Percentiles rank a stretch among this genome's conserved stretches.
Evolutionary conservation across 2,888 invertebrate genomes (phyloP).

Genomic region (Cheilosia impressa): DNA sequence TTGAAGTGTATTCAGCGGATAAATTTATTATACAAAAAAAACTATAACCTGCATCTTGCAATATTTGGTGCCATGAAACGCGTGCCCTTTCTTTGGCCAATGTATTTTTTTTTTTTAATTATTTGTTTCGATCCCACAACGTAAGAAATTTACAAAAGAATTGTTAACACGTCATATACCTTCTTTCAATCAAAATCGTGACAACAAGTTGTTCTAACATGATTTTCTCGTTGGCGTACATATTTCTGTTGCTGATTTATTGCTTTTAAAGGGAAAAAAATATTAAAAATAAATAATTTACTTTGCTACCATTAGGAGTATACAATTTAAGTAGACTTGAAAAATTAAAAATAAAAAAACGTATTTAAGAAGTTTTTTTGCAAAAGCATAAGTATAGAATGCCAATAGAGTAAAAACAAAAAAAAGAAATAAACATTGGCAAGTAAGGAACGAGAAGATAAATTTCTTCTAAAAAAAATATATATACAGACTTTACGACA

Average conservation of each 20-base stretch:
- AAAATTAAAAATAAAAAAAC: constrained; percentile 40
- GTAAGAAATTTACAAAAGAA: constrained; percentile 6
- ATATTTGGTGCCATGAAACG: constrained; percentile 31
- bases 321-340: constrained; percentile 71
- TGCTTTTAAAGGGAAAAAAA: constrained; percentile 51
- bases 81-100: constrained; percentile 7
- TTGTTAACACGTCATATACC: constrained; percentile 4
- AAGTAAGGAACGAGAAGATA: constrained; percentile 46
- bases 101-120: not conserved
- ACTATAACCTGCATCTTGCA: not conserved
- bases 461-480: constrained; percentile 41
- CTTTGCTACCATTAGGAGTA: constrained; percentile 71
- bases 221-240: constrained; percentile 51
- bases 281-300: constrained; percentile 42
- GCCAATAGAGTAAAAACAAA: constrained; percentile 39
- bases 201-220: constrained; percentile 29
- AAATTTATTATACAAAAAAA: not conserved
- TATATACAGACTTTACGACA: constrained; percentile 42
- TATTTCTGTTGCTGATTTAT: constrained; percentile 53
- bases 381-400: constrained; percentile 52
- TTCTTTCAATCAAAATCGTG: constrained; percentile 14
- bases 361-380: constrained; percentile 56
- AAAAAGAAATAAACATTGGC: constrained; percentile 38
- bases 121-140: not conserved
- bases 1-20: constrained; percentile 20